Percentiles rank a stretch among this genome's conserved stretches.
phyloP scores from a whole-genome alignment of 2,113 vertebrate species.

The Oxyura jamaicensis region DNA sequence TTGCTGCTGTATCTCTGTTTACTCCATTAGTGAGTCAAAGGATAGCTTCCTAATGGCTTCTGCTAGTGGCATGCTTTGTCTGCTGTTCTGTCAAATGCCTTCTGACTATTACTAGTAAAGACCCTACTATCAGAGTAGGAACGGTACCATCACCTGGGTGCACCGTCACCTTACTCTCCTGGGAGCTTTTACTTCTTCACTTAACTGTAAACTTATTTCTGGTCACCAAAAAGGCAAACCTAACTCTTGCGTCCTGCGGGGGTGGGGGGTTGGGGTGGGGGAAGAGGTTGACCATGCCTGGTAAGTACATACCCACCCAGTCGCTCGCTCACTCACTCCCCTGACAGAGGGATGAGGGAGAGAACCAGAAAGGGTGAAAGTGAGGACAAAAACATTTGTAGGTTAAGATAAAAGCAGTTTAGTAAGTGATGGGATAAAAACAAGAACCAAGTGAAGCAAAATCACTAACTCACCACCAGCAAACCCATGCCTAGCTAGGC shows the following conservation, averaged over 20 bases:
- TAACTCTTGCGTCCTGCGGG: neutral
- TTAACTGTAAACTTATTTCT: neutral
- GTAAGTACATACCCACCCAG: neutral
- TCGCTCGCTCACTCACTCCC: rapidly evolving
- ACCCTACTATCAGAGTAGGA: neutral
- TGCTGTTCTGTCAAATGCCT: neutral
- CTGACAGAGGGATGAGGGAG: neutral
- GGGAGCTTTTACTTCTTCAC: neutral
- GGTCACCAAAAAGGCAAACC: neutral
- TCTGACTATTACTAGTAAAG: neutral
- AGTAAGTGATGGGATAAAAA: rapidly evolving
- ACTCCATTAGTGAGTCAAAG: neutral
- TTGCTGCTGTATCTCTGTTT: neutral
- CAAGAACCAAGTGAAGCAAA: neutral
- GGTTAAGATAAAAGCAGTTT: neutral
- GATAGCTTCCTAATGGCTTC: neutral
- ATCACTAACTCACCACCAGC: neutral
- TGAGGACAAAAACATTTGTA: neutral
- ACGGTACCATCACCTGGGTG: neutral
- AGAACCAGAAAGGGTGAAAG: neutral
- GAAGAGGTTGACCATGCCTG: neutral
- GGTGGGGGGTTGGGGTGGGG: neutral
- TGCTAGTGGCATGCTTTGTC: neutral
- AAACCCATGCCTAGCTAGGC: neutral
- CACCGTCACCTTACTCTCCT: neutral